Evolutionary conservation across 1,140 invertebrate genomes (phyloP).

Genomic region (Delia radicum): DNA sequence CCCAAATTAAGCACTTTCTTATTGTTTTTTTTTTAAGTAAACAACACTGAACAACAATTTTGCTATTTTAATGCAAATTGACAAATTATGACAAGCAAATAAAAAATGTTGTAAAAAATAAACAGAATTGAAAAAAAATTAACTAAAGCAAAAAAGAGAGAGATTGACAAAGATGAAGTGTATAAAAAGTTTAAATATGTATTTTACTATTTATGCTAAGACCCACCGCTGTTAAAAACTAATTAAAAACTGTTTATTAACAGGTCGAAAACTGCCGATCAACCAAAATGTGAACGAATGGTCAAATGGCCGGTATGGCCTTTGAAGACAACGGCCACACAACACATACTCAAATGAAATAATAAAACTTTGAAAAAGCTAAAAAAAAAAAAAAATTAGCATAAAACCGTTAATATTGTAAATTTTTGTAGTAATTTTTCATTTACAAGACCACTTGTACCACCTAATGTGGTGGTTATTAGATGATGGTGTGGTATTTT

Average conservation of each 20-base stretch:
- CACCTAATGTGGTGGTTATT: background rate
- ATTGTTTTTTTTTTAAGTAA: too few species aligned
- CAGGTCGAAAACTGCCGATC: conserved; percentile 17
- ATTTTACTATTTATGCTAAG: background rate
- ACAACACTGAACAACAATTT: too few species aligned
- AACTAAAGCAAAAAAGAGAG: background rate
- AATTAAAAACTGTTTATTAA: conserved; percentile 26
- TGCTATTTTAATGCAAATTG: conserved; percentile 8
- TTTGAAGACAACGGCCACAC: background rate
- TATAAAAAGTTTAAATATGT: background rate
- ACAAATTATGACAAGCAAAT: conserved; percentile 7
- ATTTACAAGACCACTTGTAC: conserved; percentile 25
- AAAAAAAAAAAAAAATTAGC: conserved; percentile 7
- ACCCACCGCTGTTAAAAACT: conserved; percentile 25
- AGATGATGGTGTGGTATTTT: background rate
- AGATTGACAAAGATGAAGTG: background rate
- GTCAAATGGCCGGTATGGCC: background rate
- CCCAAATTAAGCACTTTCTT: too few species aligned
- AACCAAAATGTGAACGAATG: background rate
- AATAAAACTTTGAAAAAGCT: background rate
- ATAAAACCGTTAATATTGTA: conserved; percentile 23
- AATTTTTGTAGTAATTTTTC: conserved; percentile 21
- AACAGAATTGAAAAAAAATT: background rate
- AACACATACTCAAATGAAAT: background rate
- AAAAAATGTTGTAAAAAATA: background rate